phyloP scores from a whole-genome alignment of 2,888 invertebrate species.

The Harmothoe impar region DNA sequence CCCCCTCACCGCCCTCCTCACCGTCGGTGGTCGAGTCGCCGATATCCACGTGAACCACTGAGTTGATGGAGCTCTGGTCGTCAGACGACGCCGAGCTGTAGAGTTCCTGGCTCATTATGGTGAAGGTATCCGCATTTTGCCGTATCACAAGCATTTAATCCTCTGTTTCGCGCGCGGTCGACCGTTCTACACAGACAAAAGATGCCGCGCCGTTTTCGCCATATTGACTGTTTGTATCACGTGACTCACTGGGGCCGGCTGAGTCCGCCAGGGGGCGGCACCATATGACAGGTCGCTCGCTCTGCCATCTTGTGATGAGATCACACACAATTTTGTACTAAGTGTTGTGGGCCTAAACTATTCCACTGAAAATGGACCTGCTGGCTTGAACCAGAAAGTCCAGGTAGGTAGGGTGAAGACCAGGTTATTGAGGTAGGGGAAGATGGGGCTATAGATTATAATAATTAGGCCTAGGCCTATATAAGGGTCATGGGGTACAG shows the following conservation, averaged over 20 bases:
- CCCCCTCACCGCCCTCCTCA: background rate
- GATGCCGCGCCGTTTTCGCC: slow-evolving; percentile 58
- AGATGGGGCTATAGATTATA: no score
- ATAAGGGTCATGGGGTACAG: no score
- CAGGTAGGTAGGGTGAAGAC: no score
- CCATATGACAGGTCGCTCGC: background rate
- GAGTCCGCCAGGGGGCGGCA: background rate
- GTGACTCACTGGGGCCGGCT: background rate
- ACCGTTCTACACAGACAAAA: slow-evolving; percentile 43
- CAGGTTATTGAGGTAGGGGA: no score
- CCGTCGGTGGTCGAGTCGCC: slow-evolving; percentile 32
- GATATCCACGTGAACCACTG: slow-evolving; percentile 65
- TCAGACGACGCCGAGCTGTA: slow-evolving; percentile 68
- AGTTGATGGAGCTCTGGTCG: slow-evolving; percentile 68
- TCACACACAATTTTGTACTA: no score
- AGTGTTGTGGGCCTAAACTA: no score
- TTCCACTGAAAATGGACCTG: no score
- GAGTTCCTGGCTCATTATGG: slow-evolving; percentile 62
- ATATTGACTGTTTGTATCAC: slow-evolving; percentile 60
- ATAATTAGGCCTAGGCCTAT: no score
- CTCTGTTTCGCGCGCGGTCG: background rate
- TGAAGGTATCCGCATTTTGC: slow-evolving; percentile 58
- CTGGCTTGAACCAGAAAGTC: no score
- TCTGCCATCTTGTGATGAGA: no score
- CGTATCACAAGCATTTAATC: slow-evolving; percentile 60